Evolutionary conservation across 2,797 vertebrate genomes (phyloP).

Genomic region (Coreius guichenoti): DNA sequence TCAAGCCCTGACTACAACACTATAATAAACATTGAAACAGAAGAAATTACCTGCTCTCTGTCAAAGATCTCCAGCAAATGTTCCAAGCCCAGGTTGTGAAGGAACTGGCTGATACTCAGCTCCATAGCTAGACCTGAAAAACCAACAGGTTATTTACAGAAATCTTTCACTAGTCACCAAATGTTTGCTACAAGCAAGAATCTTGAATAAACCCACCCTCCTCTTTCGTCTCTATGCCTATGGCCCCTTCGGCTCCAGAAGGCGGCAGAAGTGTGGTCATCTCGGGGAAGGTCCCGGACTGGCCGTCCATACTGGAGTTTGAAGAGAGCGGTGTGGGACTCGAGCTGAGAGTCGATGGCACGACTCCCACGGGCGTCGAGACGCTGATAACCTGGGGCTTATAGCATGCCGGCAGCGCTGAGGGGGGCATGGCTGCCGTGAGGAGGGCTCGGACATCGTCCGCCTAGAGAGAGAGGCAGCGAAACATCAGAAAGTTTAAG

Average conservation of each 20-base stretch:
- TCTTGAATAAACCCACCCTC: slow-evolving; percentile 22
- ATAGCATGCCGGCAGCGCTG: slow-evolving; percentile 92
- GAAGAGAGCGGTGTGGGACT: slow-evolving; percentile 62
- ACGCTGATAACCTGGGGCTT: slow-evolving; percentile 96
- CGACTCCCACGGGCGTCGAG: slow-evolving; percentile 75
- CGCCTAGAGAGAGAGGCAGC: slow-evolving; percentile 76
- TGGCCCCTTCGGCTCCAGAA: slow-evolving; percentile 82
- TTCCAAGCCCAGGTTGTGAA: slow-evolving; percentile 94
- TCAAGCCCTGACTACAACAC: not conserved
- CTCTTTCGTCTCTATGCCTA: slow-evolving; percentile 84
- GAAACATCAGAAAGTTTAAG: not conserved
- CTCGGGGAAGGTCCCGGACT: slow-evolving; percentile 38
- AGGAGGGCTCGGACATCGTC: slow-evolving; percentile 94
- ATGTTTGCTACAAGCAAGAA: not conserved
- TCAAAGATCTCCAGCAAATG: slow-evolving; percentile 97
- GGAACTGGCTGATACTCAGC: slow-evolving; percentile 96
- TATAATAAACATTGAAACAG: not conserved
- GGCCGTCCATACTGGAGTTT: slow-evolving; percentile 13
- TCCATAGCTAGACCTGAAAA: slow-evolving; percentile 73
- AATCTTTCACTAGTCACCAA: not conserved
- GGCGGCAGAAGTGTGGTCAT: slow-evolving; percentile 1
- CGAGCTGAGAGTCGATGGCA: slow-evolving; percentile 84
- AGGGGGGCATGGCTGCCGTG: slow-evolving; percentile 96
- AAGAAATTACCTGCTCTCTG: slow-evolving; percentile 87
- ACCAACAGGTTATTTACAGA: not conserved